Evolutionary conservation across 2,888 invertebrate genomes (phyloP), one percentile per base, ranked within the genome.

Genomic region (Drosophila kanekoi): DNA sequence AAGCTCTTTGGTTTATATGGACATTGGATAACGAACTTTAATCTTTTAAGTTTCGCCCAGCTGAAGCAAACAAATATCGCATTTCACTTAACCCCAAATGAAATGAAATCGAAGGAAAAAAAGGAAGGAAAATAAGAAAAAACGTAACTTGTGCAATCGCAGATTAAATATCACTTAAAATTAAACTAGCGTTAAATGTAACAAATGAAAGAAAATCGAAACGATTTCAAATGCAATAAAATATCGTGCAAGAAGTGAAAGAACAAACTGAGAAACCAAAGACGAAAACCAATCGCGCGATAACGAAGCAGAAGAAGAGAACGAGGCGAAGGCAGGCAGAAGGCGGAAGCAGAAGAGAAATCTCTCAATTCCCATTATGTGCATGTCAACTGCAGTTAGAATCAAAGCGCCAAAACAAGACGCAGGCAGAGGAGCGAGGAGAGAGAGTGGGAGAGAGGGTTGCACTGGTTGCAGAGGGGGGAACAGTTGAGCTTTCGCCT

Each of bases 311-410:
- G 53, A 14, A 40, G 20, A 9, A 52, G 40, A 11, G n/a, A 23
- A 28, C 62, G 16, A 45, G 41, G 37, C 10, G n/a, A 9, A 18
- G 18, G 33, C 44, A 57, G 43, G 45, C 48, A 61, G 44, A 4
- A 53, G 20, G 18, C 40, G 47, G 53, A 45, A 59, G 58, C 54
- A 72, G 60, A 77, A 81, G 69, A 78, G 66, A 79, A 87, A 89
- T 87, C 85, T 89, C 85, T 81, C 85, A 89, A 86, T 87, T 87
- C 85, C 86, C 82, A 87, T 87, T 89, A 87, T 87, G 87, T 89
- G 86, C 86, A 89, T 87, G 86, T 87, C 86, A 87, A 85, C 87
- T 87, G 82, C 88, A 89, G 88, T 87, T 87, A 87, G 82, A 87
- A 87, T 87, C 86, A 87, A 87, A 79, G 64, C 71, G 71, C 67